These are phyloP conservation scores for Apoderus coryli DNA, from an alignment of 2,888 invertebrate genomes.

Conservation along the genomic window DNA sequence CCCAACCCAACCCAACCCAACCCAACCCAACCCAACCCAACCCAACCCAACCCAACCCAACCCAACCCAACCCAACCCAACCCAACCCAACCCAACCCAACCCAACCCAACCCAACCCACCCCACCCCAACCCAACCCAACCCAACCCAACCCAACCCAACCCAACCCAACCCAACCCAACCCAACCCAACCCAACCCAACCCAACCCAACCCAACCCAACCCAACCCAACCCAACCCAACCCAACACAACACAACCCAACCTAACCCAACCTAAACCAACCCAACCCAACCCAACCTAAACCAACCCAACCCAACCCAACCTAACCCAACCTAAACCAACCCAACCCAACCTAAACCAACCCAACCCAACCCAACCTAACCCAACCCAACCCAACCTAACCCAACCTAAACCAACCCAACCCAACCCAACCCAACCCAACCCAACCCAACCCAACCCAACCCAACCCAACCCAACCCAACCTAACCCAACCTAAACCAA, in stretches of 20 bases:
- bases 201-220: constrained; percentile 7
- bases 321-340: constrained; percentile 5
- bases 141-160: constrained; percentile 7
- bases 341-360: constrained; percentile 4
- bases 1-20: constrained; percentile 7
- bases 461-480: constrained; percentile 6
- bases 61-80: constrained; percentile 7
- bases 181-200: constrained; percentile 7
- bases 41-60: constrained; percentile 7
- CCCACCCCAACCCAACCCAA: constrained; percentile 6
- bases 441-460: constrained; percentile 6
- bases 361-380: constrained; percentile 5
- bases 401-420: constrained; percentile 6
- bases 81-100: constrained; percentile 7
- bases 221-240: constrained; percentile 7
- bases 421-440: constrained; percentile 6
- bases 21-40: constrained; percentile 7
- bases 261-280: constrained; percentile 5
- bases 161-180: constrained; percentile 7
- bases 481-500: constrained; percentile 5
- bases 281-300: constrained; percentile 6
- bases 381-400: constrained; percentile 3
- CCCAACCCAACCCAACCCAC: constrained; percentile 6
- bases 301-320: constrained; percentile 6
- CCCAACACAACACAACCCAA: constrained; percentile 6